A percentile compares a stretch with the other conserved stretches of the same genome.
These are phyloP conservation scores for Apeira syringaria DNA, from an alignment of 2,888 invertebrate genomes.

Conservation along the genomic window DNA sequence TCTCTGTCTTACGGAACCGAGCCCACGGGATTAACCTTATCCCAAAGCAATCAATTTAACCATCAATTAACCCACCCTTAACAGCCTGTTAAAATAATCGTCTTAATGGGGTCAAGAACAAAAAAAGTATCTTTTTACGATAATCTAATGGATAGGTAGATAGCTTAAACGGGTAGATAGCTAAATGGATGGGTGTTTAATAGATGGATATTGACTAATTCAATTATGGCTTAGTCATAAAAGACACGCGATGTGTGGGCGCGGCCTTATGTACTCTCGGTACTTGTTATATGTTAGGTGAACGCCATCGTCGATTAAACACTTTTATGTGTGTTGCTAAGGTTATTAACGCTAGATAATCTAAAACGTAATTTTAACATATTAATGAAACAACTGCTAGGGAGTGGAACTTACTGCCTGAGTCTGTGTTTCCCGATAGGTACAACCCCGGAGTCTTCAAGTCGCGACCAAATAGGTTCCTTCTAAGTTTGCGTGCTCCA, in stretches of 20 bases:
- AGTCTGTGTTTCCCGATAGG: too few species aligned
- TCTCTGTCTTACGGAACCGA: background rate
- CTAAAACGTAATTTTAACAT: too few species aligned
- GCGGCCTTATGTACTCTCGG: conserved; percentile 35
- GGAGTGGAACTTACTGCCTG: too few species aligned
- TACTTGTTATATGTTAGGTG: too few species aligned
- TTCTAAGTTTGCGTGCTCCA: too few species aligned
- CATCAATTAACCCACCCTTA: conserved; percentile 39
- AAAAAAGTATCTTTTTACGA: conserved; percentile 3
- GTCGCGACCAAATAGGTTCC: too few species aligned
- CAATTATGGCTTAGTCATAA: conserved; percentile 53
- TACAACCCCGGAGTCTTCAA: too few species aligned
- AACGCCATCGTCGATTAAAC: too few species aligned
- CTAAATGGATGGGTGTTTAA: conserved; percentile 65
- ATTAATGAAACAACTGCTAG: too few species aligned
- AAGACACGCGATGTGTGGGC: conserved; percentile 53
- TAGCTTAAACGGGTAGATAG: conserved; percentile 40
- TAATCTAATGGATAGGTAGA: conserved; percentile 16
- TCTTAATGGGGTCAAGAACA: conserved; percentile 21
- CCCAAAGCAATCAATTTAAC: conserved; percentile 36
- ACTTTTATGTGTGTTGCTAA: too few species aligned
- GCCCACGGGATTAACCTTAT: conserved; percentile 9
- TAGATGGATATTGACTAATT: conserved; percentile 67
- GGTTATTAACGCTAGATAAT: too few species aligned
- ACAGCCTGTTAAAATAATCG: conserved; percentile 29